Conservation (phyloP, 2,113 vertebrate species). For the Nipponia nippon region DNA sequence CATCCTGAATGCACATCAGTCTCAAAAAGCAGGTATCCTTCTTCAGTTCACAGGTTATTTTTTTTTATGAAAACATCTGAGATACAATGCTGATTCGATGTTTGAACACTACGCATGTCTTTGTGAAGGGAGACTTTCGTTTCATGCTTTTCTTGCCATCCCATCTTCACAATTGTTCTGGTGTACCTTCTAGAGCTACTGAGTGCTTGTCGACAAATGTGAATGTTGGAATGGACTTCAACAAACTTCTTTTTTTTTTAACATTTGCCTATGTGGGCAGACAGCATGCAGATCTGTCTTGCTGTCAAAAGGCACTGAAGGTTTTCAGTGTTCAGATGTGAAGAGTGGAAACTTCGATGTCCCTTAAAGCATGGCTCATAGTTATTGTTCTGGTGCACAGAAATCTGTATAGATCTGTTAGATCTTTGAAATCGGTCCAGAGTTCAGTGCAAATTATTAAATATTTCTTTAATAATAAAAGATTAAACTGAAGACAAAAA, state of each 20-base stretch:
- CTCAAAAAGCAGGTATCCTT: not conserved
- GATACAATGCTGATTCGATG: not conserved
- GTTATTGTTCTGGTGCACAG: fast-evolving
- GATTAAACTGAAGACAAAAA: not conserved
- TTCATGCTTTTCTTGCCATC: not conserved
- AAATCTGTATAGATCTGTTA: not conserved
- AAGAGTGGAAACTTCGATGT: not conserved
- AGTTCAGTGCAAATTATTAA: not conserved
- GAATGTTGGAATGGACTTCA: not conserved
- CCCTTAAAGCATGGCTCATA: not conserved
- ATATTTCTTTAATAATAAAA: not conserved
- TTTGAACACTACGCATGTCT: fast-evolving
- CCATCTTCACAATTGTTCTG: not conserved
- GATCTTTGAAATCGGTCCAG: not conserved
- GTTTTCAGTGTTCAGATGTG: not conserved
- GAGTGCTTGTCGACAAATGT: not conserved
- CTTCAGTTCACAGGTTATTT: not conserved
- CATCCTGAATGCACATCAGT: not conserved
- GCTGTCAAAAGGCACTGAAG: not conserved
- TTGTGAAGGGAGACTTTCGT: not conserved
- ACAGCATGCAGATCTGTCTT: not conserved
- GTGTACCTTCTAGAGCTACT: not conserved
- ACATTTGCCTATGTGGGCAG: not conserved
- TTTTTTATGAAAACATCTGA: not conserved
- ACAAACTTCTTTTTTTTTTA: not conserved